Percentiles rank a stretch among this genome's conserved stretches.
phyloP scores from a whole-genome alignment of 1,140 invertebrate species.

The Marisa cornuarietis region DNA sequence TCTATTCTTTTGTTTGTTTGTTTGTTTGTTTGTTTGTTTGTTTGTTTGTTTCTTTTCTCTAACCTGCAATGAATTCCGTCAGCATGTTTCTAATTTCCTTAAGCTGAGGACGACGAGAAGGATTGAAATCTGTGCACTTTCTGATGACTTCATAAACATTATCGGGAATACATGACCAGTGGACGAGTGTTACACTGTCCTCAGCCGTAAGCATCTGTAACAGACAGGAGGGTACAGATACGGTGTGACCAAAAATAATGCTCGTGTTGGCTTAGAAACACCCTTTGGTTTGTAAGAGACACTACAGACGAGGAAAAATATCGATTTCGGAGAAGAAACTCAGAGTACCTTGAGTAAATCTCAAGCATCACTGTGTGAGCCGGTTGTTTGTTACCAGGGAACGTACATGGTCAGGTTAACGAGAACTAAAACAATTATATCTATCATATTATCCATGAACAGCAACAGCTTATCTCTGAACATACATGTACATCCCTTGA shows the following conservation, averaged over 20 bases:
- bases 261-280: too few species aligned
- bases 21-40: too few species aligned
- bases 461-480: too few species aligned
- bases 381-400: too few species aligned
- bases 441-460: too few species aligned
- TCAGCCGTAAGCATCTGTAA: constrained; percentile 6
- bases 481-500: too few species aligned
- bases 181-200: constrained; percentile 10
- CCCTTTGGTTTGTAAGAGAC: too few species aligned
- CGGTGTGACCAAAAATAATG: too few species aligned
- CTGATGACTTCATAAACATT: constrained; percentile 9
- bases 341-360: background rate
- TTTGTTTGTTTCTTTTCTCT: background rate
- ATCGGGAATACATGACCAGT: constrained; percentile 23
- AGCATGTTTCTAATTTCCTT: background rate
- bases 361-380: too few species aligned
- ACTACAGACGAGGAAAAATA: background rate
- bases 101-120: background rate
- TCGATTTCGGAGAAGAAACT: background rate
- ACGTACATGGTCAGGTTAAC: too few species aligned
- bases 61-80: background rate
- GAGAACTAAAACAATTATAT: too few species aligned
- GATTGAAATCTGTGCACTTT: background rate
- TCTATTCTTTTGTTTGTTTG: background rate
- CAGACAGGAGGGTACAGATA: too few species aligned